phyloP scores from a whole-genome alignment of 2,113 vertebrate genomes.

The Cheirogaleus medius region DNA sequence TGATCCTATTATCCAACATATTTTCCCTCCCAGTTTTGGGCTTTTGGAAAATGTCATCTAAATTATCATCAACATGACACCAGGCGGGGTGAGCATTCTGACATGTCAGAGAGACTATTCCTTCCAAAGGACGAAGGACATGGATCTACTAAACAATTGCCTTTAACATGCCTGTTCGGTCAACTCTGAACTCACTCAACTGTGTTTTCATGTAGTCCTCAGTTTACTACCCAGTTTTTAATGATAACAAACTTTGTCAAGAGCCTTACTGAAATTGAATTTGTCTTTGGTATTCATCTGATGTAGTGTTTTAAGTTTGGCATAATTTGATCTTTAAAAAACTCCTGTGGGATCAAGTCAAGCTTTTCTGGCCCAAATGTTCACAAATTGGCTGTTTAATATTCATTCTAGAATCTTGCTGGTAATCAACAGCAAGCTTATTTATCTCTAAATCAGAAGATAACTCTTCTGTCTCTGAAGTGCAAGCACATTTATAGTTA shows the following conservation, averaged over 20 bases:
- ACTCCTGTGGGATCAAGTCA: background rate
- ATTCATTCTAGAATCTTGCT: background rate
- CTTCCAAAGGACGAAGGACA: background rate
- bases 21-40: background rate
- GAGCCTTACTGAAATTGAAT: background rate
- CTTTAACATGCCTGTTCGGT: background rate
- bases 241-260: background rate
- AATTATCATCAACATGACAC: background rate
- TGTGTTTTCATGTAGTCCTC: background rate
- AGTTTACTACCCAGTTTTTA: background rate
- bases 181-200: background rate
- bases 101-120: background rate
- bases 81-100: background rate
- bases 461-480: background rate
- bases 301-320: background rate
- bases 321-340: slow-evolving; percentile 15
- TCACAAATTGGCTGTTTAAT: background rate
- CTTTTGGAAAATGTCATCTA: slow-evolving; percentile 10
- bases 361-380: background rate
- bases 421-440: background rate
- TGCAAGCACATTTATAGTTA: background rate
- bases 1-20: slow-evolving; percentile 42
- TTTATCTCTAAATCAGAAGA: background rate
- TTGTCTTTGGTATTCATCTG: background rate
- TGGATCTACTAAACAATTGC: background rate